Percentiles rank a stretch among this genome's conserved stretches.
Conservation (phyloP, 2,113 vertebrate species). For the Gulo gulo region DNA sequence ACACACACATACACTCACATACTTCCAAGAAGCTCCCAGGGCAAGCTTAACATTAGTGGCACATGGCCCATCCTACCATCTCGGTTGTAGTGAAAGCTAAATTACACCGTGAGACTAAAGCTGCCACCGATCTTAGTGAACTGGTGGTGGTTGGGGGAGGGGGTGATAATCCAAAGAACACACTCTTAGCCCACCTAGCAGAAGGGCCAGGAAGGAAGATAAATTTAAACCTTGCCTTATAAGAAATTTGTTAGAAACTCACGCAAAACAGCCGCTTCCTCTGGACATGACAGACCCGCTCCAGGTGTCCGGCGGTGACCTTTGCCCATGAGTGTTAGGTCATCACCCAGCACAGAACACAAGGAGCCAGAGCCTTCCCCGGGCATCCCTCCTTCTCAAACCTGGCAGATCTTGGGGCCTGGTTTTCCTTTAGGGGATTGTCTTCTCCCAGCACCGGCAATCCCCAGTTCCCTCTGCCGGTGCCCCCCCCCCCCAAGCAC, state of each 20-base stretch:
- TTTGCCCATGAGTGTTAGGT: conserved; percentile 44
- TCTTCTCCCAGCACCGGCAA: neutral
- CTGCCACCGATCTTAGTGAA: conserved; percentile 18
- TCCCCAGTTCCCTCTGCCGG: neutral
- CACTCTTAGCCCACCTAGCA: conserved; percentile 24
- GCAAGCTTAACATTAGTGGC: conserved; percentile 39
- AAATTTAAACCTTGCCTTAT: conserved; percentile 47
- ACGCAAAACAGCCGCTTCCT: conserved; percentile 63
- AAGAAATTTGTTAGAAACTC: conserved; percentile 64
- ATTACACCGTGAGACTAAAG: conserved; percentile 56
- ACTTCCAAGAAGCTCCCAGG: conserved; percentile 32
- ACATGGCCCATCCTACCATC: conserved; percentile 28
- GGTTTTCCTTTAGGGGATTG: conserved; percentile 16
- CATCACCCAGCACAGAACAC: conserved; percentile 44
- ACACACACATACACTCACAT: neutral
- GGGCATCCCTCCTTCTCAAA: conserved; percentile 26
- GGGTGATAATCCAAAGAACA: conserved; percentile 50
- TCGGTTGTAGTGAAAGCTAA: conserved; percentile 50
- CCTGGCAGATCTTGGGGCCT: conserved; percentile 4
- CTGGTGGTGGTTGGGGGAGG: neutral
- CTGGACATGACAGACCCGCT: conserved; percentile 54
- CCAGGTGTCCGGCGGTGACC: conserved; percentile 58
- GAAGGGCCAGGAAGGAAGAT: neutral
- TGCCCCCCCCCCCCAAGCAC: neutral
- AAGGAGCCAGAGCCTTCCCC: neutral